Percentiles rank a stretch among this genome's conserved stretches.
Conservation (phyloP, 2,888 invertebrate genomes). For the Hypomecis atomaria region DNA sequence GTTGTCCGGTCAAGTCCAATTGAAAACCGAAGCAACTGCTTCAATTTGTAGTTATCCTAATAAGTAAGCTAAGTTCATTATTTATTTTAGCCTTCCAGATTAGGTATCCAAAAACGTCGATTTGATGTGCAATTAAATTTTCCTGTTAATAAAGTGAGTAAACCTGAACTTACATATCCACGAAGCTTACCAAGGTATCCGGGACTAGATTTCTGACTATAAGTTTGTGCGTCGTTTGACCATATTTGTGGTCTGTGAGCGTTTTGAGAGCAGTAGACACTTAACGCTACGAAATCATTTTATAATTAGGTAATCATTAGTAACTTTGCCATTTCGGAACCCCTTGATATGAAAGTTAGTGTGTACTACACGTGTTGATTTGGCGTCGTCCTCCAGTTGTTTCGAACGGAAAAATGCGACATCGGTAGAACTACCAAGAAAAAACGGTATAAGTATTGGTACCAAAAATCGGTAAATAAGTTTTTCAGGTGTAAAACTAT, state of each 20-base stretch:
- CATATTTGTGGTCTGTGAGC: constrained; percentile 8
- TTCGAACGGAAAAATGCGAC: no score
- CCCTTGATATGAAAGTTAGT: neutral
- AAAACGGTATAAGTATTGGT: no score
- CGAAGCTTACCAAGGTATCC: constrained; percentile 68
- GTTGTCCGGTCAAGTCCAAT: no score
- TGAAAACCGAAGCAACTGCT: no score
- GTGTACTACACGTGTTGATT: neutral
- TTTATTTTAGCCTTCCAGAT: no score
- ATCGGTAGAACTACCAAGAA: no score
- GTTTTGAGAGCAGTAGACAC: neutral
- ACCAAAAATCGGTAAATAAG: no score
- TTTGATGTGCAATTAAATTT: neutral
- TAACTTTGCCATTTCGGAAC: neutral
- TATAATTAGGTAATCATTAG: neutral
- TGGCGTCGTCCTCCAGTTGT: no score
- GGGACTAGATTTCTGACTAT: constrained; percentile 82
- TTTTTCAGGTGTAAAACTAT: no score
- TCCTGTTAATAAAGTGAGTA: constrained; percentile 61
- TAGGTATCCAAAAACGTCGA: no score
- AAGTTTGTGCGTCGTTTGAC: constrained; percentile 60
- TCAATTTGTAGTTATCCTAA: no score
- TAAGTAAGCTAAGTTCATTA: no score
- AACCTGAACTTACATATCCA: constrained; percentile 63
- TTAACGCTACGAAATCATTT: neutral